Conservation (phyloP, 2,888 invertebrate species). For the Andricus quercusramuli region DNA sequence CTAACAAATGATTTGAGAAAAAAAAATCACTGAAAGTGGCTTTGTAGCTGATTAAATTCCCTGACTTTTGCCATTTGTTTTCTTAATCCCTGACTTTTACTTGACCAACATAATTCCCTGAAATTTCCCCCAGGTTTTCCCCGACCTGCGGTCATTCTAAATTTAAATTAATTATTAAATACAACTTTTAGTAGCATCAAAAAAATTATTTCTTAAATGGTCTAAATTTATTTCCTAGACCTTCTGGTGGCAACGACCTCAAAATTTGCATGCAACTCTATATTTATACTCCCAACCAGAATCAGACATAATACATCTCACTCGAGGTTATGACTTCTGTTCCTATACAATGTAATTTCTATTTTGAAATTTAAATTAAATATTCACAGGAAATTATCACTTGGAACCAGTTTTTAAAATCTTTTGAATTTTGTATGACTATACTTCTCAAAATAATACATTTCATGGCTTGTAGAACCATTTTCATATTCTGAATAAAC, state of each 20-base stretch:
- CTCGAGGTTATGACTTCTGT: neutral
- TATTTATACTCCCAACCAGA: neutral
- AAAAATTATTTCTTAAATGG: neutral
- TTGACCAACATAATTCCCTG: no score
- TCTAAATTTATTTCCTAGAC: neutral
- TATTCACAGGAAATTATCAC: neutral
- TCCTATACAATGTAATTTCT: neutral
- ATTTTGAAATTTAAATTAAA: neutral
- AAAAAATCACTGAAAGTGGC: no score
- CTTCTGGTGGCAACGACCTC: neutral
- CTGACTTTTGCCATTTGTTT: no score
- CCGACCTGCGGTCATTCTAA: no score
- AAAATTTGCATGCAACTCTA: slow-evolving; percentile 9
- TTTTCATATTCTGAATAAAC: neutral
- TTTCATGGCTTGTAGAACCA: no score
- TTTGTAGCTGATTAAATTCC: no score
- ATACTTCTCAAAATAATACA: no score
- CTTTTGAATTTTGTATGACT: neutral
- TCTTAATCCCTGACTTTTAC: no score
- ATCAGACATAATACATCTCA: neutral
- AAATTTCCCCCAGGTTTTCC: no score
- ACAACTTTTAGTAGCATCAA: neutral
- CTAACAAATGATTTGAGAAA: no score
- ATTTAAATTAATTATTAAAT: no score
- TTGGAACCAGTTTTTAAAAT: neutral